Evolutionary conservation across 2,113 vertebrate genomes (phyloP), one percentile per base, ranked within the genome.

Genomic region (Chaetops frenatus): DNA sequence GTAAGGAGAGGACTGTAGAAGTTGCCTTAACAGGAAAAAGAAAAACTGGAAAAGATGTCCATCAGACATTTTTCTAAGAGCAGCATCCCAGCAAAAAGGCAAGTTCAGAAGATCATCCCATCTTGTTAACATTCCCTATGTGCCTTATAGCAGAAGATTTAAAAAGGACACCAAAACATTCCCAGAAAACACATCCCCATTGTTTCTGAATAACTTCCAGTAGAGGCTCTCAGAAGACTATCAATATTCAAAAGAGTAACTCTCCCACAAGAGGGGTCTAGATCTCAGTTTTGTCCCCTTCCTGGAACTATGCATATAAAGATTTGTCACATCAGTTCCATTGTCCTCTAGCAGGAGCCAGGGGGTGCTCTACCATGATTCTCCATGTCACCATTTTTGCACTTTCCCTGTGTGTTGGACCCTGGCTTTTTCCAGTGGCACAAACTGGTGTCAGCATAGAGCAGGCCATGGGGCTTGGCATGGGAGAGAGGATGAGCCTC

Each of bases 181-280:
- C 38, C 36, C 36, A 48, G n/a, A 56, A 24, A 78, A 56, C 14
- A 42, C 24, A 56, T 22, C 29, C 6, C 11, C 22, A 5, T 44
- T 74, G 22, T 31, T 91, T 38, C 33, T 29, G 8, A 42, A 40
- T n/a, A 2, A n/a, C 47, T 85, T 78, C 69, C 57, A 85, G 15
- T 29, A 76, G 13, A 72, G 57, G 4, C 25, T 82, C 86, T 90
- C 5, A 3, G 33, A 82, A 48, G 35, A 44, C 23, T 35, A 20
- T 42, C 21, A 38, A 4, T 69, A 76, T 48, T 48, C 31, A 77
- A 51, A 81, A 57, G 56, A 48, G 9, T 28, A 47, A 53, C 29
- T 69, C 21, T 69, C 11, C 44, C 36, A 58, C 8, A 44, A 60
- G 9, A 0, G 0, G 2, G 10, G 2, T 44, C 4, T 35, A 62